phyloP scores from a whole-genome alignment of 1,140 invertebrate species.

The Phocides pigmalion region DNA sequence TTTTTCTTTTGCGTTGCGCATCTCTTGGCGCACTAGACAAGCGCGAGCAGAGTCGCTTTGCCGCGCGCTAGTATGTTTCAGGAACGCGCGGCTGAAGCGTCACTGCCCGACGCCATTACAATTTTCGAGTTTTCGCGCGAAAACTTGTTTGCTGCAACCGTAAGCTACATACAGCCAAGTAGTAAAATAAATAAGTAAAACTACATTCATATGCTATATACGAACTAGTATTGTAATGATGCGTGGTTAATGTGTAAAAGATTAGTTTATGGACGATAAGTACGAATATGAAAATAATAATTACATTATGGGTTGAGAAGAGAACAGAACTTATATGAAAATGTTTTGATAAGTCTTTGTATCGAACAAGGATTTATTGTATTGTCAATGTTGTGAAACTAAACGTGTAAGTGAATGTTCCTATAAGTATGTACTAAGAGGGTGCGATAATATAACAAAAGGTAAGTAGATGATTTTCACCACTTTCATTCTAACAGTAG shows the following conservation, averaged over 20 bases:
- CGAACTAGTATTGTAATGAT: too few species aligned
- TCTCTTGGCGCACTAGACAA: slow-evolving; percentile 54
- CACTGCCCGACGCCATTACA: slow-evolving; percentile 36
- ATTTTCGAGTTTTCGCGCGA: slow-evolving; percentile 54
- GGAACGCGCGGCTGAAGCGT: slow-evolving; percentile 49
- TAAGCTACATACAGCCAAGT: slow-evolving; percentile 7
- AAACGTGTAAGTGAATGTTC: too few species aligned
- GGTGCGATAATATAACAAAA: too few species aligned
- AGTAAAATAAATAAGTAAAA: slow-evolving; percentile 30
- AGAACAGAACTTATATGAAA: slow-evolving; percentile 6
- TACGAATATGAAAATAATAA: neutral
- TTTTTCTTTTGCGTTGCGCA: slow-evolving; percentile 45
- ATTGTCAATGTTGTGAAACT: too few species aligned
- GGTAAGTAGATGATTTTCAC: too few species aligned
- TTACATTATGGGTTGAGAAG: neutral
- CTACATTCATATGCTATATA: too few species aligned
- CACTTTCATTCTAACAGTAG: neutral
- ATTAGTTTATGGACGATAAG: neutral
- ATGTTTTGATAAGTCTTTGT: neutral
- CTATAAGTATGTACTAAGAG: too few species aligned
- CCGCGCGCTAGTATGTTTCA: slow-evolving; percentile 49
- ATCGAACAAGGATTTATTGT: neutral
- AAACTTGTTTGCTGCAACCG: slow-evolving; percentile 41
- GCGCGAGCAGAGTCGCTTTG: slow-evolving; percentile 27
- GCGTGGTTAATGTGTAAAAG: slow-evolving; percentile 27